Evolutionary conservation across 2,888 invertebrate genomes (phyloP).

Genomic region (Eudasyphora cyanicolor): DNA sequence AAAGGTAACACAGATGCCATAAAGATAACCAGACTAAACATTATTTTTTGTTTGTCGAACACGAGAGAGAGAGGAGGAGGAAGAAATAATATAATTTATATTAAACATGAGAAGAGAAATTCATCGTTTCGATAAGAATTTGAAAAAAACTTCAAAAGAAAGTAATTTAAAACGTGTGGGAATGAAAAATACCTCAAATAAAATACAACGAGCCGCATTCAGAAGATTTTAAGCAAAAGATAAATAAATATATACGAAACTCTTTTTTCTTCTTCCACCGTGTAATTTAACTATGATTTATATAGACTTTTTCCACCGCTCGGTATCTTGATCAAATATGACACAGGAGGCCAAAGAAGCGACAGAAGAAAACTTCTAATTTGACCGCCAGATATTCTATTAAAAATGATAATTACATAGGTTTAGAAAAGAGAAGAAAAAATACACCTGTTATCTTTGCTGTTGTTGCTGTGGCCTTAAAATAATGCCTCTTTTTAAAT

Average conservation of each 20-base stretch:
- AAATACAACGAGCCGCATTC: neutral
- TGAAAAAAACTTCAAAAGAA: constrained; percentile 26
- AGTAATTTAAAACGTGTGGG: constrained; percentile 49
- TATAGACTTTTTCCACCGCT: neutral
- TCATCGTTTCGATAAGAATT: neutral
- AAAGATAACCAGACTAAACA: constrained; percentile 37
- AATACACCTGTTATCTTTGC: constrained; percentile 14
- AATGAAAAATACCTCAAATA: constrained; percentile 4
- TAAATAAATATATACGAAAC: neutral
- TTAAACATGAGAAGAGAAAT: constrained; percentile 32
- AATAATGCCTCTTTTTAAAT: neutral
- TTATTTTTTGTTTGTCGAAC: constrained; percentile 27
- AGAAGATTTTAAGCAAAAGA: constrained; percentile 1
- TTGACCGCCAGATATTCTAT: neutral
- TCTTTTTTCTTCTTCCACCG: neutral
- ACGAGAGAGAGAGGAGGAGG: neutral
- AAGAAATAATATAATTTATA: constrained; percentile 19
- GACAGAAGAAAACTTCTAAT: neutral
- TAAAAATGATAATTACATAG: neutral
- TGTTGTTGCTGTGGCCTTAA: neutral
- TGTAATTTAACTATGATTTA: constrained; percentile 27
- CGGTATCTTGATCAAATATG: neutral
- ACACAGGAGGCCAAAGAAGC: neutral
- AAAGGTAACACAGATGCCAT: constrained; percentile 38
- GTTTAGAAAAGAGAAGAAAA: neutral